Evolutionary conservation across 1,140 invertebrate species (phyloP), one percentile per base, ranked within the genome.

Genomic region (Drosophila orena): DNA sequence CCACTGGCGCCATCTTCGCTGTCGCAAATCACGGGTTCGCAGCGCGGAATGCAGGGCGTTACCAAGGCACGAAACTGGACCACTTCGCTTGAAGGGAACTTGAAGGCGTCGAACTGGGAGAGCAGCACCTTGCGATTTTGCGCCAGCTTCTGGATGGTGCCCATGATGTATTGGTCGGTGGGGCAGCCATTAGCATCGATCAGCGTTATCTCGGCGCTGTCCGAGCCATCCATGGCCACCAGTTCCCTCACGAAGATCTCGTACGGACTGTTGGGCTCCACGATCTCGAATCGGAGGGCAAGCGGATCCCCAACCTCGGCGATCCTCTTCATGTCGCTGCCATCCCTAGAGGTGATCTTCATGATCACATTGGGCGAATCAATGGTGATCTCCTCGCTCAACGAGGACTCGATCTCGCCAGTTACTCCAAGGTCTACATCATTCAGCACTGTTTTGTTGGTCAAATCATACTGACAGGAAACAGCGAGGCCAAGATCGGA

Each of bases 81-180:
- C 38, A 98, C 95, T 92, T 98, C 97, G 1, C 97, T 98, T 30
- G 97, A 97, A 1, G 97, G 97, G 94, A 98, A 98, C 91, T 98
- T 98, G 95, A 98, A 98, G n/a, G 97, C 97, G 91, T 98, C 97
- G 93, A 98, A 98, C 91, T 97, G 96, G 1, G 97, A 97, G 44
- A 97, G 92, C n/a, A 98, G 93, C 62, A 92, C 81, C 72, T 97
- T 97, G 92, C 95, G 95, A 61, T 95, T 95, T 71, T 94, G 93
- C 24, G 95, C 93, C 30, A 97, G 96, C 93, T 98, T 97, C 92
- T 96, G 96, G 56, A 98, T 94, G 17, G 97, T 96, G 79, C 97
- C 97, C 97, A 98, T 98, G 91, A 98, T 98, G 90, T 97, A 96
- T 81, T 97, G 96, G 91, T 98, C 97, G 15, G 97, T 98, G 7